phyloP scores from a whole-genome alignment of 2,888 invertebrate species.

The Lasioglossum marginatum region DNA sequence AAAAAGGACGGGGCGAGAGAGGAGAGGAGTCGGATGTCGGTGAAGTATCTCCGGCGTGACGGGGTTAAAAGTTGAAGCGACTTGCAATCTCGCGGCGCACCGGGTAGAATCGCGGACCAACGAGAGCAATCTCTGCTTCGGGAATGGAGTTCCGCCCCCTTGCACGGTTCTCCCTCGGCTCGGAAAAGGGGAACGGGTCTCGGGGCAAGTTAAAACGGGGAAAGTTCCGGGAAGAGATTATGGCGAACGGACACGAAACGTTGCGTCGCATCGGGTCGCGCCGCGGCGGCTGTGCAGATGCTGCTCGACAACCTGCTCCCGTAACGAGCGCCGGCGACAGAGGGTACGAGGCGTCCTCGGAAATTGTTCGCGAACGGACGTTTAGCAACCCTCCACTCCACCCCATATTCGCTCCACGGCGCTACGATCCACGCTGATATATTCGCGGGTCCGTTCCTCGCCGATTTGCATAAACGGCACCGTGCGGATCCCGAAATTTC shows the following conservation, averaged over 20 bases:
- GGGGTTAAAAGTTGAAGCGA: constrained; percentile 47
- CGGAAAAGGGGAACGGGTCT: not conserved
- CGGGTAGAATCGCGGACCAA: constrained; percentile 26
- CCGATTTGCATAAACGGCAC: not conserved
- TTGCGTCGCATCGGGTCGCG: not conserved
- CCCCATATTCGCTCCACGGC: not conserved
- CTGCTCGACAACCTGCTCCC: constrained; percentile 23
- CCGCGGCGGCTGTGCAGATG: constrained; percentile 20
- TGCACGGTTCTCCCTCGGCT: not conserved
- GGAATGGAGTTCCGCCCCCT: constrained; percentile 21
- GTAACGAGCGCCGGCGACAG: constrained; percentile 19
- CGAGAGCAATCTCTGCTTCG: constrained; percentile 47
- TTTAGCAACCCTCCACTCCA: constrained; percentile 12
- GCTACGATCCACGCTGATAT: not conserved
- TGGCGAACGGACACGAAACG: constrained; percentile 46
- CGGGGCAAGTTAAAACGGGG: constrained; percentile 50
- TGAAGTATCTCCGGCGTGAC: not conserved
- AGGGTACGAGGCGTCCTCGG: not conserved
- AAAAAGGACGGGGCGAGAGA: not conserved
- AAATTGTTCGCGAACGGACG: constrained; percentile 27
- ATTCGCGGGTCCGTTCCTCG: not conserved
- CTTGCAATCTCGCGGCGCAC: constrained; percentile 22
- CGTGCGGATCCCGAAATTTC: not conserved
- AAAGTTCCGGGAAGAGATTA: constrained; percentile 57
- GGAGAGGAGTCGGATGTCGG: constrained; percentile 7